Evolutionary conservation across 2,113 vertebrate species (phyloP).

Genomic region (Coptodon rendalli): DNA sequence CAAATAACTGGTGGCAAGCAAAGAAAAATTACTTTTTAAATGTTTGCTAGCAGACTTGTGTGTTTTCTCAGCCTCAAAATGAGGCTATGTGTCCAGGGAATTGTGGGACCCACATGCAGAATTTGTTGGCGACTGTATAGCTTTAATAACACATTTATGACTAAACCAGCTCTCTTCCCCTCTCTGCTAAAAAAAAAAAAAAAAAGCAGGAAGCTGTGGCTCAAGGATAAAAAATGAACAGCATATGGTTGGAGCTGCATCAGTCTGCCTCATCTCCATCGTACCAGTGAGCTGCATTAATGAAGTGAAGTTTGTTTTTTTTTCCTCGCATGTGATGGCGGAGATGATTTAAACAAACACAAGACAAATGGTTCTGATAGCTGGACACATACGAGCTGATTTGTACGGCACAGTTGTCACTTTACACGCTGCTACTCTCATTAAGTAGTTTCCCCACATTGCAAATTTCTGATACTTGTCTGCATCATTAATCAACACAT

Average conservation of each 20-base stretch:
- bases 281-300: not conserved
- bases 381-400: not conserved
- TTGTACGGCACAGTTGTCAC: not conserved
- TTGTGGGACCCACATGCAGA: not conserved
- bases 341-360: not conserved
- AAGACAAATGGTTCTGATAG: not conserved
- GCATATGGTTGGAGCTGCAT: conserved; percentile 36
- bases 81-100: not conserved
- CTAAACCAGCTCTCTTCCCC: not conserved
- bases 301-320: not conserved
- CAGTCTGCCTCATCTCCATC: conserved; percentile 6
- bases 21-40: not conserved
- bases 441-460: not conserved
- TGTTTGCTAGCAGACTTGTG: not conserved
- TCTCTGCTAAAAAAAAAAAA: not conserved
- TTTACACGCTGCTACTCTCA: not conserved
- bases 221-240: conserved; percentile 4
- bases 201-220: conserved; percentile 13
- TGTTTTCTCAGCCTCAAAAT: conserved; percentile 5
- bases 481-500: not conserved
- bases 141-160: conserved; percentile 1
- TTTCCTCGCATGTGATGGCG: not conserved
- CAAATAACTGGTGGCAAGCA: not conserved
- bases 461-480: not conserved
- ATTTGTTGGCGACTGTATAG: not conserved